Conservation (phyloP, 2,888 invertebrate species). For the Pecten maximus region DNA sequence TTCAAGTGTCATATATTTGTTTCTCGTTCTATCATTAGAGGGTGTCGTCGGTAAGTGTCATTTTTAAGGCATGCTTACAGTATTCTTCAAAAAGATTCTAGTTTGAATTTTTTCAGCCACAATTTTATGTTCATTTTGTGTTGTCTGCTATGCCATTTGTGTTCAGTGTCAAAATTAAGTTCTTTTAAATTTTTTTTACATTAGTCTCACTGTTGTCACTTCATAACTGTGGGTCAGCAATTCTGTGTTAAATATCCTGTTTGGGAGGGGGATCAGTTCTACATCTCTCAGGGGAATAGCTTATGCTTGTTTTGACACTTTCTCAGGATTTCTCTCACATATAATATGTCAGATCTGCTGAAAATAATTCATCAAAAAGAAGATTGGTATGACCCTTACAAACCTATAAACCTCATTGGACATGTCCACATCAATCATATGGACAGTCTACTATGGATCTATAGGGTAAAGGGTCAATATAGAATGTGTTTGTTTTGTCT, state of each 20-base stretch:
- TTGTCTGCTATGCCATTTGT: neutral
- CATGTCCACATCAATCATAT: neutral
- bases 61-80: constrained; percentile 1
- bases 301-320: constrained; percentile 16
- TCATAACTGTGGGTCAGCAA: neutral
- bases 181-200: neutral
- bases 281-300: neutral
- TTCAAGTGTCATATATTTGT: neutral
- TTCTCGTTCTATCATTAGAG: neutral
- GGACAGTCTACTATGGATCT: neutral
- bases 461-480: neutral
- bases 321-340: neutral
- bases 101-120: neutral
- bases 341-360: neutral
- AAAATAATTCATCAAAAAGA: neutral
- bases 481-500: neutral
- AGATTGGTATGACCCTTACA: neutral
- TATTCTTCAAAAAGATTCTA: neutral
- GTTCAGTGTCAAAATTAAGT: neutral
- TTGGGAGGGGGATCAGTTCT: neutral
- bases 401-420: neutral
- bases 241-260: neutral
- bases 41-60: constrained; percentile 2
- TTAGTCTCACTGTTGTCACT: neutral
- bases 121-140: neutral